A percentile compares a stretch with the other conserved stretches of the same genome.
phyloP scores from a whole-genome alignment of 2,113 vertebrate species.

The Mionectes macconnelli region DNA sequence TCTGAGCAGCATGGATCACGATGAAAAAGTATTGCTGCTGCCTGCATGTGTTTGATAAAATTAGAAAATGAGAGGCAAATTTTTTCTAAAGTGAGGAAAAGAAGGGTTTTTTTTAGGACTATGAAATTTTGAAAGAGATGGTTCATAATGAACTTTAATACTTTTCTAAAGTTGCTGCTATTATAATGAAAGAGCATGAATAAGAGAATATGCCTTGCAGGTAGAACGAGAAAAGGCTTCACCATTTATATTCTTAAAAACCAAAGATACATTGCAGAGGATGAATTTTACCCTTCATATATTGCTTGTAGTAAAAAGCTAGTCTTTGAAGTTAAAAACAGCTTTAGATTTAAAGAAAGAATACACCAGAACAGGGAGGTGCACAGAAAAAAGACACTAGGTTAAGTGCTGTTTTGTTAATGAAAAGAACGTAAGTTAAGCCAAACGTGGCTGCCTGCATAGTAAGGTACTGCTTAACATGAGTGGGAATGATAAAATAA shows the following conservation, averaged over 20 bases:
- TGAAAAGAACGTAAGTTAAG: background rate
- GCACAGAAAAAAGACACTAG: background rate
- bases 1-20: background rate
- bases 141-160: constrained; percentile 44
- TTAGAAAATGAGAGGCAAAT: background rate
- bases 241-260: constrained; percentile 24
- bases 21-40: background rate
- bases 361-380: background rate
- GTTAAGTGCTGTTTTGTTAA: constrained; percentile 2
- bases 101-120: background rate
- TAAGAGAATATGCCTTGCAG: constrained; percentile 57
- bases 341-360: constrained; percentile 42
- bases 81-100: background rate
- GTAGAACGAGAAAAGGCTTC: constrained; percentile 22
- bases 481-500: background rate
- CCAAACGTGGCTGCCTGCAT: background rate
- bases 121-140: constrained; percentile 7
- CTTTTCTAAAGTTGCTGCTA: constrained; percentile 20
- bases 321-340: constrained; percentile 53
- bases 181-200: constrained; percentile 47
- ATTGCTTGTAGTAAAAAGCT: constrained; percentile 45
- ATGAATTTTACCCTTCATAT: constrained; percentile 36
- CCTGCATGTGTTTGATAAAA: background rate
- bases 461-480: background rate
- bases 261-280: constrained; percentile 26